Evolutionary conservation across 2,888 invertebrate species (phyloP), one percentile per base, ranked within the genome.

Genomic region (Monochamus alternatus): DNA sequence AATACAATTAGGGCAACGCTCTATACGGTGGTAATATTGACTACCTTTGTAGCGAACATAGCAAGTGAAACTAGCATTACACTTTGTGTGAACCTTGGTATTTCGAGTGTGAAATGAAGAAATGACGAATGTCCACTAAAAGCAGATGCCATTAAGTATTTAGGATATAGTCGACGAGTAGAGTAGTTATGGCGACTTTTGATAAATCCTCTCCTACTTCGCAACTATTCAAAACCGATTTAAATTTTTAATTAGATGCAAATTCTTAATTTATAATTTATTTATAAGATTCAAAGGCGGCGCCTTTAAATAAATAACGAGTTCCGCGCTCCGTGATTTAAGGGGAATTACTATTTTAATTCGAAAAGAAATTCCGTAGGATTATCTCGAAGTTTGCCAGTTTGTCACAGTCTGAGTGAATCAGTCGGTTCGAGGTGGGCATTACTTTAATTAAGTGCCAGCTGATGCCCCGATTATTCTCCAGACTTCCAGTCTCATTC

Each of bases 371-470:
- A 80, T 81, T 77, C 77, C 76, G 67, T 76, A 74, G 82, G 83
- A 83, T 84, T 83, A 85, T 82, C 83, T 82, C 78, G 78, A 83
- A 84, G 82, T 84, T 84, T 80, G 82, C 81, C 83, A 81, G 80
- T 82, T 82, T 82, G 82, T 81, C 82, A 82, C 81, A 81, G 80
- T 80, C 82, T 78, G 78, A 79, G 78, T 78, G 82, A 78, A 80
- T 81, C 80, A 78, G 65, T 65, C 74, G 66, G 51, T 67, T 80
- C 80, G 83, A 84, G 85, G 84, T 84, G 85, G 85, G 85, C 86
- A 86, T 87, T 85, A 86, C 84, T 86, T 87, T 87, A 87, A 87
- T 87, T 87, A 87, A 87, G 86, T 86, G 85, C 85, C 87, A 86
- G 85, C 86, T 87, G 87, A 87, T 86, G 86, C 85, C 83, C 7